These are phyloP conservation scores for Rhinolophus sinicus DNA, from an alignment of 2,113 vertebrate species.

Conservation along the genomic window DNA sequence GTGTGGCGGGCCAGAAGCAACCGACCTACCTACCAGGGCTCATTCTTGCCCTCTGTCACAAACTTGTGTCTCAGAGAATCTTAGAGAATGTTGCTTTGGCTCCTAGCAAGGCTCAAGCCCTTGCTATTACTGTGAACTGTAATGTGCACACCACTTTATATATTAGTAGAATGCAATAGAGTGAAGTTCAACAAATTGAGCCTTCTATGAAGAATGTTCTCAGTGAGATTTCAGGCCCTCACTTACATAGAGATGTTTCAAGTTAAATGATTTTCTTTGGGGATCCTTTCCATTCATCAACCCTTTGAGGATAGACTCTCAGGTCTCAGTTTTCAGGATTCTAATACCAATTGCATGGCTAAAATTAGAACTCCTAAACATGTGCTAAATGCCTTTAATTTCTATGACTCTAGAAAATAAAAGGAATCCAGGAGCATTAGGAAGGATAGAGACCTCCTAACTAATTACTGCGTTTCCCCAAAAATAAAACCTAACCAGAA, in stretches of 20 bases:
- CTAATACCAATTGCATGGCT: slow-evolving; percentile 31
- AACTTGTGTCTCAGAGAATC: background rate
- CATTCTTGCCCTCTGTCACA: background rate
- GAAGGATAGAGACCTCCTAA: background rate
- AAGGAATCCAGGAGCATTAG: background rate
- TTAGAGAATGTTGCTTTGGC: background rate
- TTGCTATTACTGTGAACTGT: slow-evolving; percentile 35
- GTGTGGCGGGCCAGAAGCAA: background rate
- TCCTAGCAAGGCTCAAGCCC: background rate
- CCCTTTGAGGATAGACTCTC: background rate
- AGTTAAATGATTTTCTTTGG: slow-evolving; percentile 44
- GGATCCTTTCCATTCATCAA: slow-evolving; percentile 35
- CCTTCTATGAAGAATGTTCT: background rate
- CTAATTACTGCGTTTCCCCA: background rate
- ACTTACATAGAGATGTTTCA: background rate
- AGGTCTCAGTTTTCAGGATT: background rate
- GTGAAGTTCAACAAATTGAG: slow-evolving; percentile 46
- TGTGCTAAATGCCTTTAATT: slow-evolving; percentile 38
- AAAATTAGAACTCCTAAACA: slow-evolving; percentile 67
- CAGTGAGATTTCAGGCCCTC: background rate
- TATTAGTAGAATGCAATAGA: background rate
- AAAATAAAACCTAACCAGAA: too few relatives aligned
- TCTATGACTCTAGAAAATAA: slow-evolving; percentile 40
- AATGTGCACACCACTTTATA: slow-evolving; percentile 37
- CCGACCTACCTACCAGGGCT: background rate